Base-by-base conservation (phyloP, 2,797 vertebrate species). In the Coregonus ussuriensis region DNA sequence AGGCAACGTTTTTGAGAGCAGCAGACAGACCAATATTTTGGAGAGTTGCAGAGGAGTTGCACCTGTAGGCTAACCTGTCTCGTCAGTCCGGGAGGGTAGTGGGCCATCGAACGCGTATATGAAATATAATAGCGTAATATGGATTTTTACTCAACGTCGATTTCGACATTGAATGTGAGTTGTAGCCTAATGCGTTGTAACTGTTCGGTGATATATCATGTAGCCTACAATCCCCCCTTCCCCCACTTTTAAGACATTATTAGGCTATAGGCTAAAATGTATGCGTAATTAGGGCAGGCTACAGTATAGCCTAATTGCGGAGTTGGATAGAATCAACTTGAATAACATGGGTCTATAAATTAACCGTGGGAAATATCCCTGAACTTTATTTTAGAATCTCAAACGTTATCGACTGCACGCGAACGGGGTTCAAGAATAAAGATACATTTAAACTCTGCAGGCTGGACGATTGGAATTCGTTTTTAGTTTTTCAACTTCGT, bases 101-200 rank as follows among this genome's bases (percentile, higher is more conserved):
- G 9, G 31, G n/a, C 6, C 1, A n/a, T 59, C 6, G 16, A 62
- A 62, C 18, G 16, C 31, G n/a, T 1, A 15, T 6, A 7, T 52
- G 3, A 62, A 62, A 2, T n/a, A 33, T 33, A 33, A 33, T 33
- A 33, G n/a, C n/a, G 6, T 62, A n/a, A 33, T 33, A 62, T 62
- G 56, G 56, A 62, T 62, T 4, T 62, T 62, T 62, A n/a, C 56
- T 62, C 56, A n/a, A 6, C 16, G 18, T 62, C 18, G 56, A 62
- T 62, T n/a, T 62, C 16, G 56, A 62, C 56, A 62, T n/a, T 62
- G 56, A 62, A 62, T 62, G 56, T n/a, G 47, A 53, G 52, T 74
- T 67, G 51, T 72, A 71, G 72, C 66, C 31, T 33, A 53, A 51
- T 67, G 21, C 18, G 52, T 11, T 9, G 31, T 33, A 33, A 33